Evolutionary conservation across 35 echinoderm and acorn worm species (phyloP).

Genomic region (Antedon bifida): DNA sequence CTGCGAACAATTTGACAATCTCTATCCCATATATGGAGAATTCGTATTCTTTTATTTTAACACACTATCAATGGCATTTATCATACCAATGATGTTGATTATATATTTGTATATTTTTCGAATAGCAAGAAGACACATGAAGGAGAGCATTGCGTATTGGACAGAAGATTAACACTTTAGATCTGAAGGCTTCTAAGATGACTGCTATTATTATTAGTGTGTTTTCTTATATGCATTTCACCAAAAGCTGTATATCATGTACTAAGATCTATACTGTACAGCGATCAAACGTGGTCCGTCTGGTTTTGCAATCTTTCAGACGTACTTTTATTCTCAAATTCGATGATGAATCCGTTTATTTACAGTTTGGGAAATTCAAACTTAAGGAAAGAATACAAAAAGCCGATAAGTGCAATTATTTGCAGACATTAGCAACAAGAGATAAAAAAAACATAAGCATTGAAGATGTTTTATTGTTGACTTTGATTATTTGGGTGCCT

Average conservation of each 20-base stretch:
- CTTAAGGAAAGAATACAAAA: no score
- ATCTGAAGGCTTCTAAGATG: not conserved
- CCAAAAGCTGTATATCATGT: not conserved
- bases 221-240: not conserved
- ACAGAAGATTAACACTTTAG: not conserved
- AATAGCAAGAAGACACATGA: not conserved
- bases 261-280: not conserved
- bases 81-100: not conserved
- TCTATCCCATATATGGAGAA: not conserved
- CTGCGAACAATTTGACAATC: not conserved
- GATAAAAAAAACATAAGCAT: no score
- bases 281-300: no score
- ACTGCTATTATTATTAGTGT: not conserved
- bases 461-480: no score
- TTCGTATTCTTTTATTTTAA: not conserved
- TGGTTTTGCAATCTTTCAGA: no score
- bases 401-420: no score
- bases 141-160: not conserved
- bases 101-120: not conserved
- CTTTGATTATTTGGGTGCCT: no score
- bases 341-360: no score
- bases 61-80: not conserved
- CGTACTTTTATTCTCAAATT: no score
- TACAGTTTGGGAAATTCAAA: no score
- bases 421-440: no score